Conservation (phyloP, 2,797 vertebrate species). For the Crenuchus spilurus region DNA sequence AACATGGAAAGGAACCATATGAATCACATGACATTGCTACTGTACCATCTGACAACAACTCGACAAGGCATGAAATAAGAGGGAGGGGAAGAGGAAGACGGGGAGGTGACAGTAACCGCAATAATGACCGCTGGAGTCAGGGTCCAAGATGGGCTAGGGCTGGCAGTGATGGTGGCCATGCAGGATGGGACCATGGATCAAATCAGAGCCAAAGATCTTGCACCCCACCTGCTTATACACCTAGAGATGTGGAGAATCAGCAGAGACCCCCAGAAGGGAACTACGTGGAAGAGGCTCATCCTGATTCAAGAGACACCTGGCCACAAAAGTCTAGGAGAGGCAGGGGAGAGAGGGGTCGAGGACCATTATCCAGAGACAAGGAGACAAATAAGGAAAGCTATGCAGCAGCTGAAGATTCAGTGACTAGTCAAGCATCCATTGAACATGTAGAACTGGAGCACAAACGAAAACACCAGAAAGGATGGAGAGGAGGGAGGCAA, state of each 20-base stretch:
- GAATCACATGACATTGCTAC: conserved; percentile 54
- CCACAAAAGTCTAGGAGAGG: conserved; percentile 82
- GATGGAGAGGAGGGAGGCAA: conserved; percentile 54
- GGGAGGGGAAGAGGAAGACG: conserved; percentile 57
- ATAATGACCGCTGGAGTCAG: conserved; percentile 61
- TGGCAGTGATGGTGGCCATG: conserved; percentile 68
- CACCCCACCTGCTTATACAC: conserved; percentile 50
- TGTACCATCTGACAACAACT: too few species aligned
- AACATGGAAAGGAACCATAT: conserved; percentile 65
- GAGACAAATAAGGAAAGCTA: conserved; percentile 75
- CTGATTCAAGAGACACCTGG: conserved; percentile 78
- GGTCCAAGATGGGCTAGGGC: conserved; percentile 79
- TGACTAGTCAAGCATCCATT: conserved; percentile 51
- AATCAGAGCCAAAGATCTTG: conserved; percentile 22
- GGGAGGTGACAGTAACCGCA: conserved; percentile 43
- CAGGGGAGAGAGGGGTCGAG: conserved; percentile 74
- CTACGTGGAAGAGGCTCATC: conserved; percentile 68
- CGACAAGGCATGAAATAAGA: conserved; percentile 59
- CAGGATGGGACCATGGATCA: conserved; percentile 62
- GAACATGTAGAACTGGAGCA: conserved; percentile 49
- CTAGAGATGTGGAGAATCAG: conserved; percentile 65
- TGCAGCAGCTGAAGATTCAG: conserved; percentile 43
- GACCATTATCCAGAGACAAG: conserved; percentile 66
- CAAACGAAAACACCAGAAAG: conserved; percentile 50
- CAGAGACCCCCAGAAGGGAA: conserved; percentile 70